Percentiles rank a stretch among this genome's conserved stretches.
phyloP scores from a whole-genome alignment of 92 coral and sea anemone genomes.

The Palythoa heliodiscus region DNA sequence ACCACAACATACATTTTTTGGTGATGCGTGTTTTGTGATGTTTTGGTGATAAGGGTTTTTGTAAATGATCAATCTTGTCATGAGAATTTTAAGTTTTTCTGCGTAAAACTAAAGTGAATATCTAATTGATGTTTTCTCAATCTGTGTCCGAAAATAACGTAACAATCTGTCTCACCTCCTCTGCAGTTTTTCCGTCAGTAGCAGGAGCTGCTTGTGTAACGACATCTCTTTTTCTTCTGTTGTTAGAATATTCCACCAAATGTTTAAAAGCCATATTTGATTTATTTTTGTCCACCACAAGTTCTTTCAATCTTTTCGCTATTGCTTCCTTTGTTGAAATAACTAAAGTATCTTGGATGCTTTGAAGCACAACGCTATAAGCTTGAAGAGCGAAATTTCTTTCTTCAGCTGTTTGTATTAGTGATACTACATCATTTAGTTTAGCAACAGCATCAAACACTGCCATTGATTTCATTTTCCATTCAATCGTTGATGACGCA shows the following conservation, averaged over 20 bases:
- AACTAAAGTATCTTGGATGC: neutral
- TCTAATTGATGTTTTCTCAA: no score
- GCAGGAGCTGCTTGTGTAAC: neutral
- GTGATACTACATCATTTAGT: neutral
- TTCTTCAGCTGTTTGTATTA: neutral
- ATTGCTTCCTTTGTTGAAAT: neutral
- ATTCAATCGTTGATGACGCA: constrained; percentile 13
- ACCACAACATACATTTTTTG: no score
- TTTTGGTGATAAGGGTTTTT: no score
- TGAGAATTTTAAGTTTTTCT: no score
- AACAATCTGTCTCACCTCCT: neutral
- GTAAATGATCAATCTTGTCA: no score
- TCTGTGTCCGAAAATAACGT: no score
- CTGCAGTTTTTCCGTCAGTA: neutral
- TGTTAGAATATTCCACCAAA: neutral
- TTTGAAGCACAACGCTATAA: neutral
- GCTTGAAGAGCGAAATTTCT: constrained; percentile 10
- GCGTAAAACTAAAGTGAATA: no score
- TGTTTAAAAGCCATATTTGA: neutral
- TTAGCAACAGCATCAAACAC: neutral
- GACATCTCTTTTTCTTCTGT: neutral
- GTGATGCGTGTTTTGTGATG: no score
- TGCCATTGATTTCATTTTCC: neutral
- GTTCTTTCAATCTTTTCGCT: constrained; percentile 15
- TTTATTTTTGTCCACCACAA: neutral